A percentile compares a stretch with the other conserved stretches of the same genome.
These are phyloP conservation scores for Ectemnius lituratus DNA, from an alignment of 2,888 invertebrate genomes.

Conservation along the genomic window DNA sequence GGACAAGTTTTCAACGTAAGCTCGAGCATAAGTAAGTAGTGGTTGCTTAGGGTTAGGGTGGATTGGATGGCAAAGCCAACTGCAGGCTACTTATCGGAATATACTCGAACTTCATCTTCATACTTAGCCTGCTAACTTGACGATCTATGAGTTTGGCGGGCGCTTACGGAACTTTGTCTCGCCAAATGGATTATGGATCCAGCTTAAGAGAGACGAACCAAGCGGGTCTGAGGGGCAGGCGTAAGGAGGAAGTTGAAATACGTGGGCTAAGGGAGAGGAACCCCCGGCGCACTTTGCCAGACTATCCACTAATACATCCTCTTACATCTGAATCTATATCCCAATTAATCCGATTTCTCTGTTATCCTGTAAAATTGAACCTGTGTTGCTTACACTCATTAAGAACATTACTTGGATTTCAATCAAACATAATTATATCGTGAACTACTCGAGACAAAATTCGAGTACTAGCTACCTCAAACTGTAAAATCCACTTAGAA, in stretches of 20 bases:
- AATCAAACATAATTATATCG: too few species aligned
- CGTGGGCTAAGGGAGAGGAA: too few species aligned
- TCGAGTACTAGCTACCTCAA: too few species aligned
- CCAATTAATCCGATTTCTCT: slow-evolving; percentile 43
- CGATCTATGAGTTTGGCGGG: slow-evolving; percentile 53
- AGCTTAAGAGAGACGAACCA: slow-evolving; percentile 28
- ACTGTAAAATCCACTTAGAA: too few species aligned
- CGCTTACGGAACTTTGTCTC: slow-evolving; percentile 48
- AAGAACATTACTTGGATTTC: too few species aligned
- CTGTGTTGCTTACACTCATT: slow-evolving; percentile 28
- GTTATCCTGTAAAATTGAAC: slow-evolving; percentile 34
- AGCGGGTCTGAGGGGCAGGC: slow-evolving; percentile 7
- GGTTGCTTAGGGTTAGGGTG: slow-evolving; percentile 7
- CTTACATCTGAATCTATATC: slow-evolving; percentile 35
- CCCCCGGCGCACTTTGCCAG: slow-evolving; percentile 37
- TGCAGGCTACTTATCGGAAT: slow-evolving; percentile 22
- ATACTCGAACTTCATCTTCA: slow-evolving; percentile 45
- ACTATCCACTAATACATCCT: slow-evolving; percentile 55
- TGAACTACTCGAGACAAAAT: too few species aligned
- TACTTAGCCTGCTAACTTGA: slow-evolving; percentile 43
- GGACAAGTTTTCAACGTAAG: too few species aligned
- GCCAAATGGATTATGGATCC: slow-evolving; percentile 47
- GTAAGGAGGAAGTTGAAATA: slow-evolving; percentile 11
- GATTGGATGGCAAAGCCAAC: slow-evolving; percentile 32
- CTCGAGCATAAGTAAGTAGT: slow-evolving; percentile 8